These are phyloP conservation scores for Sturnira hondurensis DNA, from an alignment of 2,113 vertebrate genomes.

Conservation along the genomic window DNA sequence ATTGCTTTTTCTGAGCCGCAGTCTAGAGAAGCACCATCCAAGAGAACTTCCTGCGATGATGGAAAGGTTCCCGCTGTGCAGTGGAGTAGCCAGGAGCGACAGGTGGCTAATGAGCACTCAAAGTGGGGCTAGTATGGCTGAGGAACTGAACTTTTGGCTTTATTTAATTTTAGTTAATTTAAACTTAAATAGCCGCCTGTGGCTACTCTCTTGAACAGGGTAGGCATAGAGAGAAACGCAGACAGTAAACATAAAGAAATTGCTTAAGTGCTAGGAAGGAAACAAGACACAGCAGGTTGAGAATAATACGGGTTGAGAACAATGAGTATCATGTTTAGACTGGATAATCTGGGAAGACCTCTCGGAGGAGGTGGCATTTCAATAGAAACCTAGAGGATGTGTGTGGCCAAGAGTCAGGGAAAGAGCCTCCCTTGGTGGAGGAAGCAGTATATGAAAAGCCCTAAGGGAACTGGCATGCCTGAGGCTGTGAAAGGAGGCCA, in stretches of 20 bases:
- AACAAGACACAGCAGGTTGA: neutral
- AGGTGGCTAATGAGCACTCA: neutral
- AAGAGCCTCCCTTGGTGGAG: neutral
- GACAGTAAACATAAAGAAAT: neutral
- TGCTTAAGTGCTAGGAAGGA: neutral
- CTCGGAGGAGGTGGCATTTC: neutral
- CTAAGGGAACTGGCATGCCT: neutral
- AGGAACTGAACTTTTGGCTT: neutral
- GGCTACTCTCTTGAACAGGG: neutral
- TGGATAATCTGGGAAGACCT: neutral
- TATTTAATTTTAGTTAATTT: neutral
- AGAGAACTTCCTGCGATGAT: neutral
- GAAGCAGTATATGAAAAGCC: neutral
- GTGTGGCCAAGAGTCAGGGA: neutral
- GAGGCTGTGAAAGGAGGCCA: neutral
- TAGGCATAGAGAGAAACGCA: neutral
- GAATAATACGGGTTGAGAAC: neutral
- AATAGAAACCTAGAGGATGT: neutral
- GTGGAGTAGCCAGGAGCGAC: neutral
- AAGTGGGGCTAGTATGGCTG: neutral
- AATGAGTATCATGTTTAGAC: neutral
- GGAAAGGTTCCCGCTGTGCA: fast-evolving
- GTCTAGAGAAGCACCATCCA: neutral
- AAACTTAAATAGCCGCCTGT: neutral
- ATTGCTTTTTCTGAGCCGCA: neutral